Conservation (phyloP, 2,113 vertebrate genomes). For the Menidia beryllina region DNA sequence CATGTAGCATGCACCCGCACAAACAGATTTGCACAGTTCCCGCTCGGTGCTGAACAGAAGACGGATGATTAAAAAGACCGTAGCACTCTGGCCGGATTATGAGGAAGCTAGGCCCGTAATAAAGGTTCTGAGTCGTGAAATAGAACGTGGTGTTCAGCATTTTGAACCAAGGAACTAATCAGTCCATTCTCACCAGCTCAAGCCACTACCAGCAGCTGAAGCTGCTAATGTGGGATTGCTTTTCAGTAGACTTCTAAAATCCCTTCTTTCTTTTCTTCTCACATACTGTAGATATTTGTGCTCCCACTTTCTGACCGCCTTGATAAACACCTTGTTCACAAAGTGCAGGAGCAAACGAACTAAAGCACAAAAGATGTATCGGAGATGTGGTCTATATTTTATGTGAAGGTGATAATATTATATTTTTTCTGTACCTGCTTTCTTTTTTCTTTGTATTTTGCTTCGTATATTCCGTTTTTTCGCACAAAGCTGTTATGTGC, state of each 20-base stretch:
- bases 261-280: conserved; percentile 43
- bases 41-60: conserved; percentile 43
- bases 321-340: conserved; percentile 1
- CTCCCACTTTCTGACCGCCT: background rate
- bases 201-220: conserved; percentile 67
- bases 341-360: background rate
- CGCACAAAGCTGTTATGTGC: conserved; percentile 38
- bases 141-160: conserved; percentile 70
- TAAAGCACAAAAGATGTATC: background rate
- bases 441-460: background rate
- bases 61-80: conserved; percentile 53
- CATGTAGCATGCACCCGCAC: background rate
- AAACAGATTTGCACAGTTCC: conserved; percentile 16
- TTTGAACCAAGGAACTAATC: conserved; percentile 74
- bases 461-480: conserved; percentile 5
- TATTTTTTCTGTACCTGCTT: background rate
- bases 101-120: conserved; percentile 63
- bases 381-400: background rate
- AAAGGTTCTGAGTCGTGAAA: conserved; percentile 71
- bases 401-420: background rate
- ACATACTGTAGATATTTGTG: background rate
- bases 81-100: conserved; percentile 66
- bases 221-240: conserved; percentile 73
- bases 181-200: conserved; percentile 72
- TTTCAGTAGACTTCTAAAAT: conserved; percentile 58